phyloP scores from a whole-genome alignment of 2,113 vertebrate species.

The Eurypyga helias region DNA sequence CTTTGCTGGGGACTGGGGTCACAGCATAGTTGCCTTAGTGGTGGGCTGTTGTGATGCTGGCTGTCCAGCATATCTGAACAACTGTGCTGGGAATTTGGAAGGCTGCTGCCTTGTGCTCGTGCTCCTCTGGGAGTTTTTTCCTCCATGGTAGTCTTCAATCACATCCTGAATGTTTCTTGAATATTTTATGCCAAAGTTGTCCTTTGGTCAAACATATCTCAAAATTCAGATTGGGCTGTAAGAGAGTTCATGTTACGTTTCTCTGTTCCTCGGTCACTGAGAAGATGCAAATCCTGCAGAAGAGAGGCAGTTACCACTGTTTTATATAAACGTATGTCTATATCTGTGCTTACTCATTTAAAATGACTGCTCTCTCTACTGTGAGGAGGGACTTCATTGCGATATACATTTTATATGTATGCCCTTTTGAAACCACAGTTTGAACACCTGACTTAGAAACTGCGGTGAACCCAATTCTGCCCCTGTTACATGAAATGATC shows the following conservation, averaged over 20 bases:
- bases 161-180: not conserved
- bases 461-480: not conserved
- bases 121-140: not conserved
- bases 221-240: not conserved
- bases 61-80: not conserved
- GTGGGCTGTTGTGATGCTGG: not conserved
- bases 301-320: not conserved
- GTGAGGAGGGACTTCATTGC: not conserved
- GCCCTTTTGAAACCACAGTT: not conserved
- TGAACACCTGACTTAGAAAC: not conserved
- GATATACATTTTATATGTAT: not conserved
- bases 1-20: not conserved
- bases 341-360: not conserved
- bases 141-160: not conserved
- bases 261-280: not conserved
- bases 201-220: not conserved
- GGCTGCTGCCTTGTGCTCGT: not conserved
- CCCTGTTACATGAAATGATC: not conserved
- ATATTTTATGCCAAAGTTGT: not conserved
- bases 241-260: not conserved
- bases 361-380: not conserved
- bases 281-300: not conserved
- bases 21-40: not conserved
- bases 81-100: not conserved
- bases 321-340: not conserved